Evolutionary conservation across 2,888 invertebrate species (phyloP).

Genomic region (Hydriomena furcata): DNA sequence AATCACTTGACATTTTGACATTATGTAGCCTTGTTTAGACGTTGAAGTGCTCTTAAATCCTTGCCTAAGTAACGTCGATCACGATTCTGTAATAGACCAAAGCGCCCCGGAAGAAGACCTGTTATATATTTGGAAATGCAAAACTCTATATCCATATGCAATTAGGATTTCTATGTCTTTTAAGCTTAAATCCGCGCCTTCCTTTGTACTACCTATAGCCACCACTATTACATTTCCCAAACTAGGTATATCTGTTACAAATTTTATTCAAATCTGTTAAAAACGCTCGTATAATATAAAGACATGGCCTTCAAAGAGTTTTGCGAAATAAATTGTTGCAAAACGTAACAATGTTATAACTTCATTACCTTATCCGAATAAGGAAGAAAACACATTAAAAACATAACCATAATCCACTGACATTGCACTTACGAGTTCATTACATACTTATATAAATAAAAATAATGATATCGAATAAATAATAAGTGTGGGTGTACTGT

Average conservation of each 20-base stretch:
- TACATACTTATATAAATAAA: neutral
- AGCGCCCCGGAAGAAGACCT: too few species aligned
- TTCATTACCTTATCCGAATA: conserved; percentile 5
- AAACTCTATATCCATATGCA: too few species aligned
- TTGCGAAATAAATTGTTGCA: neutral
- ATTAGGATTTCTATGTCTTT: too few species aligned
- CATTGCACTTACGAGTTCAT: conserved; percentile 1
- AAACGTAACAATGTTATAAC: neutral
- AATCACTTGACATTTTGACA: conserved; percentile 11
- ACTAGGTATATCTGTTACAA: too few species aligned
- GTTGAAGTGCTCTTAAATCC: neutral
- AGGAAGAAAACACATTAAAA: conserved; percentile 7
- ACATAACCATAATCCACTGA: conserved; percentile 6
- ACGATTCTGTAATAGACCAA: too few species aligned
- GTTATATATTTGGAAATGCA: too few species aligned
- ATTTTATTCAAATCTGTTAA: too few species aligned
- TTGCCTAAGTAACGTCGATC: too few species aligned
- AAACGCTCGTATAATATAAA: too few species aligned
- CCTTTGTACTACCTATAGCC: too few species aligned
- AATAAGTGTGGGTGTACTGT: conserved; percentile 11
- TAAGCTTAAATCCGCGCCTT: too few species aligned
- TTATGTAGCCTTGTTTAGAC: neutral
- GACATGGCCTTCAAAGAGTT: neutral
- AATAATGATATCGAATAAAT: conserved; percentile 6
- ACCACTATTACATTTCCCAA: too few species aligned